Evolutionary conservation across 2,113 vertebrate species (phyloP), one percentile per base, ranked within the genome.

Genomic region (Prolemur simus): DNA sequence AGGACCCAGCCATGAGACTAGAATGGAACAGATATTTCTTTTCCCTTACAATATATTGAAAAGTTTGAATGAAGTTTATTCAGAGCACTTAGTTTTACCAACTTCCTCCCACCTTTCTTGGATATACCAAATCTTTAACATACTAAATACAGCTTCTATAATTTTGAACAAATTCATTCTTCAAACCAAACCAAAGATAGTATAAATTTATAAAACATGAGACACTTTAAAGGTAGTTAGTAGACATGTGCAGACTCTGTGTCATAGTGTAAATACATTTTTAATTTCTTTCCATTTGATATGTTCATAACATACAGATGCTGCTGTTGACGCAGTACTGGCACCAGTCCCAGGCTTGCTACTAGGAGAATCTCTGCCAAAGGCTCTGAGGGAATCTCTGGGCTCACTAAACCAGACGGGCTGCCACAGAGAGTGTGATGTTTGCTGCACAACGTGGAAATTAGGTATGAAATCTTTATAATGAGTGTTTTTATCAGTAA

Each of bases 401-500:
- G n/a, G 29, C n/a, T 77, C 84, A 52, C 80, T 63, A 89, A 91
- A 68, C 27, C 56, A 69, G 39, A 45, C 37, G 47, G 42, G 10
- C 14, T 78, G 89, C 89, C 63, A 15, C 21, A 23, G 20, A 66
- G 21, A 86, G 34, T 45, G 37, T 54, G 52, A 52, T 69, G 12
- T 63, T 71, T 92, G 80, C 63, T 76, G 66, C 6, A 60, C 32
- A 80, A 64, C 37, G 47, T 34, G 74, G 83, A 83, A 95, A 76
- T 54, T 82, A 29, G 42, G n/a, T 74, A 42, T 34, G 34, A 47
- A 87, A 93, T 58, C 17, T 91, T 68, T 23, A 63, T 71, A 89
- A 80, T 76, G 49, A 97, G n/a, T 54, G 42, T 64, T 45, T 91
- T 21, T 68, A 89, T 89, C 84, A 84, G 78, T 73, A 69, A 77